These are phyloP conservation scores for Damaliscus lunatus DNA, from an alignment of 2,113 vertebrate genomes.

Conservation along the genomic window DNA sequence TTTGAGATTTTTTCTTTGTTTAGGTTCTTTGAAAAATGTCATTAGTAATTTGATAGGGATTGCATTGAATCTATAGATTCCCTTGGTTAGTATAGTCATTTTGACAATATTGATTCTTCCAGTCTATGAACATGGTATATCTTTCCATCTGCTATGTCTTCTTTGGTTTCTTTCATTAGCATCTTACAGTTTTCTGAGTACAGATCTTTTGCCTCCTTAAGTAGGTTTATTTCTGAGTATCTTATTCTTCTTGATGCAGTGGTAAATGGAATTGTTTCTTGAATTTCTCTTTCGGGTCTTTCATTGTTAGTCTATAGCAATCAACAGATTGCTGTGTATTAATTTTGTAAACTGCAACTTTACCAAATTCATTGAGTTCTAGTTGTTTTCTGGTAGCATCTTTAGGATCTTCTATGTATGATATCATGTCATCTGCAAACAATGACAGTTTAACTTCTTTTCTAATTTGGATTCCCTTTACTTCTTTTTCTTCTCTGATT, in stretches of 20 bases:
- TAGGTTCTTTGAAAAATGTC: not conserved
- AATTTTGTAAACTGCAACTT: not conserved
- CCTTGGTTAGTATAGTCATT: not conserved
- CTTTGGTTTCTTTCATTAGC: not conserved
- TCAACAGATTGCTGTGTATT: not conserved
- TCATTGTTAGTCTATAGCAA: not conserved
- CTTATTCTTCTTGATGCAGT: not conserved
- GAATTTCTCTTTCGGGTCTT: not conserved
- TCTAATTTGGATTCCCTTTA: not conserved
- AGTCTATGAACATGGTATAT: not conserved
- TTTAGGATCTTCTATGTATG: not conserved
- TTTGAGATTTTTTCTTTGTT: not conserved
- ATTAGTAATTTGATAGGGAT: not conserved
- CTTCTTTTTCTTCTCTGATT: not conserved
- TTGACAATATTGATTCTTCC: not conserved
- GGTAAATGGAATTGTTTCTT: not conserved
- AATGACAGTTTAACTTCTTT: not conserved
- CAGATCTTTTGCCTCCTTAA: not conserved
- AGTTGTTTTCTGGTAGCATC: not conserved
- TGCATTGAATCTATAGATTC: not conserved
- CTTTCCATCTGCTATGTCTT: not conserved
- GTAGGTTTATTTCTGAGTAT: not conserved
- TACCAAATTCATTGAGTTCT: not conserved
- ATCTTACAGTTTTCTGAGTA: not conserved
- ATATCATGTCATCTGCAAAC: not conserved